Evolutionary conservation across 2,113 vertebrate genomes (phyloP).

Genomic region (Gymnocephalus cernua): DNA sequence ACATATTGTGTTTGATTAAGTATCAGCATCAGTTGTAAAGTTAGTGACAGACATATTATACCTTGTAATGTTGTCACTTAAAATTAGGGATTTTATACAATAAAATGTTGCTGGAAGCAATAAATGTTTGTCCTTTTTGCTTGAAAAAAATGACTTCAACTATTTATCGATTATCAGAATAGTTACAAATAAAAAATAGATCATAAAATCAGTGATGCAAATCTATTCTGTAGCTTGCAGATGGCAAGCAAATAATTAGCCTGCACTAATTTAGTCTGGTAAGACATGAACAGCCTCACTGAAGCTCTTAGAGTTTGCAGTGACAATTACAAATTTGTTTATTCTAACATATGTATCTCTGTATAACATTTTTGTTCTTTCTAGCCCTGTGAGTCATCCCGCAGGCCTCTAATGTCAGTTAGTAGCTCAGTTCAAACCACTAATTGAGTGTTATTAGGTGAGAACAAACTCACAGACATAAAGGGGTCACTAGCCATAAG

Average conservation of each 20-base stretch:
- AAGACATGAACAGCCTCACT: too few relatives aligned
- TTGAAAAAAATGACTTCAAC: too few relatives aligned
- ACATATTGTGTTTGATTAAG: neutral
- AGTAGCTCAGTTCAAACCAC: neutral
- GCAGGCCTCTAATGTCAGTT: neutral
- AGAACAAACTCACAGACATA: neutral
- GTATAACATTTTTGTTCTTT: neutral
- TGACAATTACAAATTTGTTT: neutral
- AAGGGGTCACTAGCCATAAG: neutral
- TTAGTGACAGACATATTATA: neutral
- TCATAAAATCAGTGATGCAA: too few relatives aligned
- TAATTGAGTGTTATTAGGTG: neutral
- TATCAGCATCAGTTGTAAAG: neutral
- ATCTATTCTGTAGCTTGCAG: too few relatives aligned
- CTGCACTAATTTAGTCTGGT: too few relatives aligned
- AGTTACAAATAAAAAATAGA: too few relatives aligned
- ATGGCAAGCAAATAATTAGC: too few relatives aligned
- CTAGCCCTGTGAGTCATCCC: neutral
- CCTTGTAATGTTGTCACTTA: neutral
- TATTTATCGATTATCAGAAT: too few relatives aligned
- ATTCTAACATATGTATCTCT: neutral
- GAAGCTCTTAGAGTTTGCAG: neutral
- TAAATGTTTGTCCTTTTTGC: too few relatives aligned
- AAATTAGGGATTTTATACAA: too few relatives aligned
- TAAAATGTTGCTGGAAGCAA: too few relatives aligned